A percentile compares a stretch with the other conserved stretches of the same genome.
These are phyloP conservation scores for Pseudomugil gertrudae DNA, from an alignment of 2,797 vertebrate genomes.

Conservation along the genomic window DNA sequence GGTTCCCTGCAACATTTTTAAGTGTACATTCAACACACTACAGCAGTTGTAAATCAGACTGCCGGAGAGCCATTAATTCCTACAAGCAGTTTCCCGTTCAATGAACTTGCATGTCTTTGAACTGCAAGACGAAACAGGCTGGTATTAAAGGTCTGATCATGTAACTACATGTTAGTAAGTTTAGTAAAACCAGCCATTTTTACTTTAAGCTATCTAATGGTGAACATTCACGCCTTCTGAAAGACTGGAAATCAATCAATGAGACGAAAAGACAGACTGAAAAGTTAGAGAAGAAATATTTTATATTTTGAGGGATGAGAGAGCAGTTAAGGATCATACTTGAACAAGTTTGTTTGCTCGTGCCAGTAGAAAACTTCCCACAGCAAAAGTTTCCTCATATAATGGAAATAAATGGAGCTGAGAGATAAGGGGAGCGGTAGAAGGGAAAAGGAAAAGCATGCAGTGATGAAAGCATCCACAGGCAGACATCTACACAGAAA, in stretches of 20 bases:
- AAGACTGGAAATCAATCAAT: slow-evolving; percentile 33
- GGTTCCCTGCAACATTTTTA: not conserved
- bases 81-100: slow-evolving; percentile 4
- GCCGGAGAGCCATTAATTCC: slow-evolving; percentile 3
- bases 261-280: slow-evolving; percentile 10
- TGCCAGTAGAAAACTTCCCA: slow-evolving; percentile 20
- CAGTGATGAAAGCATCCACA: slow-evolving; percentile 18
- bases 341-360: slow-evolving; percentile 37
- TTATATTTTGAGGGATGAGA: not conserved
- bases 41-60: not conserved
- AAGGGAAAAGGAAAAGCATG: not conserved
- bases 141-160: slow-evolving; percentile 15
- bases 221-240: slow-evolving; percentile 27
- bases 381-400: slow-evolving; percentile 10
- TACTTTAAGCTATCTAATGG: slow-evolving; percentile 32
- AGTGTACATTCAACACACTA: not conserved
- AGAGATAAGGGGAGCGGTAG: slow-evolving; percentile 13
- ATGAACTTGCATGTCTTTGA: not conserved
- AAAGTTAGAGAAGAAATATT: not conserved
- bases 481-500: slow-evolving; percentile 9
- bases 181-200: slow-evolving; percentile 22
- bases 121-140: not conserved
- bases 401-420: slow-evolving; percentile 22
- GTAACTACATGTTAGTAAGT: slow-evolving; percentile 1
- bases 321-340: slow-evolving; percentile 25